Percentiles rank a stretch among this genome's conserved stretches.
Evolutionary conservation across 1,140 invertebrate genomes (phyloP).

Genomic region (Penaeus japonicus): DNA sequence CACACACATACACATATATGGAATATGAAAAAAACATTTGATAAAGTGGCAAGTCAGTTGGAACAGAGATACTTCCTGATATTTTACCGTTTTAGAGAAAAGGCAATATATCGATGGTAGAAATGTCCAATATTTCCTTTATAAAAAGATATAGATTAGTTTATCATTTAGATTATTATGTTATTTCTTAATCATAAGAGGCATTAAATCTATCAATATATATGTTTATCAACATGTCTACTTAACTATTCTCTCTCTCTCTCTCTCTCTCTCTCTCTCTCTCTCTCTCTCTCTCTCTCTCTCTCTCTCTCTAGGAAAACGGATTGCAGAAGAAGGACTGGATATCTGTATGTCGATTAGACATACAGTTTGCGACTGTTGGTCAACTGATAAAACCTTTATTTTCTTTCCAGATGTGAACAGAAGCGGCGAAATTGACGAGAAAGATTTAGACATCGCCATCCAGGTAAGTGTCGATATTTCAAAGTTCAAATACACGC

Average conservation of each 20-base stretch:
- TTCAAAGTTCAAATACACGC: background rate
- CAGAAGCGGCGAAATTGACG: conserved; percentile 23
- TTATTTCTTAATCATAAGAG: background rate
- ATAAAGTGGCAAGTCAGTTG: too few relatives aligned
- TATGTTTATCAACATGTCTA: background rate
- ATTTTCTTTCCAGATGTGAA: conserved; percentile 18
- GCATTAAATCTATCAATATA: background rate
- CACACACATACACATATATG: too few relatives aligned
- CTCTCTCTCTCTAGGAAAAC: background rate
- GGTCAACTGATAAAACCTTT: background rate
- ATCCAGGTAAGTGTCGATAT: conserved; percentile 3
- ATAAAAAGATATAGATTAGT: background rate
- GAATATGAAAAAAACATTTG: too few relatives aligned
- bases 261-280: background rate
- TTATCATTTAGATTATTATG: background rate
- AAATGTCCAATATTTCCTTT: background rate
- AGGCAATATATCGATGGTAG: too few relatives aligned
- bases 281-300: background rate
- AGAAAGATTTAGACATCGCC: conserved; percentile 32
- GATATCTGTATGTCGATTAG: background rate
- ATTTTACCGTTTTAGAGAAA: too few relatives aligned
- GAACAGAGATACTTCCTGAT: too few relatives aligned
- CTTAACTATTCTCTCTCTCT: background rate
- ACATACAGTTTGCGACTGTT: background rate
- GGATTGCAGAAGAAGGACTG: background rate